These are phyloP conservation scores for Anas acuta DNA, from an alignment of 2,797 vertebrate species.

Conservation along the genomic window DNA sequence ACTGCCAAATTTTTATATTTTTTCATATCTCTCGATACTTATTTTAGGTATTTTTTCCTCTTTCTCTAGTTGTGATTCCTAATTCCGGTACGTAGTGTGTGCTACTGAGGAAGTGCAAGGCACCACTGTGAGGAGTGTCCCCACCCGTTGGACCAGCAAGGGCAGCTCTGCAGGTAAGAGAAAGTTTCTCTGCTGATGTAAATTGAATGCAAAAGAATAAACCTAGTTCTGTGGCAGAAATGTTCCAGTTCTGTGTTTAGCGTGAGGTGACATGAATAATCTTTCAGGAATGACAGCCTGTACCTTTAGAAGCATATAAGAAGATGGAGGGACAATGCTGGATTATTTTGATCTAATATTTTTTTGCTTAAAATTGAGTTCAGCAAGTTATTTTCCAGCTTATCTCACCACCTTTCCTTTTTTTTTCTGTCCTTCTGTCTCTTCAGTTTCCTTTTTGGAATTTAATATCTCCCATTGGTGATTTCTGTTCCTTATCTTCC, in stretches of 20 bases:
- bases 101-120: neutral
- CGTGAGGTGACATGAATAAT: neutral
- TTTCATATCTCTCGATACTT: neutral
- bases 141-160: rapidly evolving
- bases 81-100: neutral
- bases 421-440: neutral
- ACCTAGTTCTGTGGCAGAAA: neutral
- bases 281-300: neutral
- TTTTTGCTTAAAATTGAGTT: conserved; percentile 30
- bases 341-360: neutral
- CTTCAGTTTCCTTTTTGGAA: conserved; percentile 19
- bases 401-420: neutral
- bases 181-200: neutral
- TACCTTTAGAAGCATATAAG: neutral
- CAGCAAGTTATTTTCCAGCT: neutral
- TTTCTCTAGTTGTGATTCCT: neutral
- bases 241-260: neutral
- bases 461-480: conserved; percentile 23
- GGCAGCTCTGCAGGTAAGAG: conserved; percentile 1
- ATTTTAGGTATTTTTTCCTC: neutral
- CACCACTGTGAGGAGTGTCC: neutral
- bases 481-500: conserved; percentile 62
- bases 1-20: neutral
- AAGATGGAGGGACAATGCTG: neutral
- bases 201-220: neutral